Conservation (phyloP, 2,888 invertebrate genomes). For the Hydriomena furcata region DNA sequence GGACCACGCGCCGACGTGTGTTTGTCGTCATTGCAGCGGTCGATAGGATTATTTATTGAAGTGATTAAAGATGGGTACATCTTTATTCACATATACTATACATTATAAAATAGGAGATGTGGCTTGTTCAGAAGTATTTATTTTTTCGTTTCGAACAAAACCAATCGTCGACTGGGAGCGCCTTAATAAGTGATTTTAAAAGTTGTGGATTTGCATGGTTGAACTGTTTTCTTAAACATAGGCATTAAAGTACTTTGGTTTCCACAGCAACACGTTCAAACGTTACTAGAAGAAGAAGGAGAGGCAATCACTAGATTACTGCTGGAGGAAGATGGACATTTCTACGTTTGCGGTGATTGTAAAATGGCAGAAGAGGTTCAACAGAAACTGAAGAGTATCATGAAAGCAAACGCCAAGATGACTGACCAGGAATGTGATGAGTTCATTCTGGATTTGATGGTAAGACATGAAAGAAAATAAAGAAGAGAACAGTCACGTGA, state of each 20-base stretch:
- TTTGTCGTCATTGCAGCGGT: too few species aligned
- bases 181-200: too few species aligned
- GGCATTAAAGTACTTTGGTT: not conserved
- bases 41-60: too few species aligned
- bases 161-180: too few species aligned
- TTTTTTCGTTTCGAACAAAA: too few species aligned
- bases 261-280: conserved; percentile 95
- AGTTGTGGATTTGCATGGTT: too few species aligned
- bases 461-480: conserved; percentile 71
- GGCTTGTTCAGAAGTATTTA: too few species aligned
- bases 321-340: conserved; percentile 91
- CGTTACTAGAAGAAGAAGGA: conserved; percentile 90
- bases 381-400: conserved; percentile 91
- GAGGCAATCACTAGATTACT: conserved; percentile 89
- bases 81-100: too few species aligned
- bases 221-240: not conserved
- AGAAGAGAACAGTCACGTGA: not conserved
- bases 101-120: too few species aligned
- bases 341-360: conserved; percentile 98
- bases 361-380: conserved; percentile 98
- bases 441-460: conserved; percentile 92
- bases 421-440: conserved; percentile 90
- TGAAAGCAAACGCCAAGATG: conserved; percentile 87
- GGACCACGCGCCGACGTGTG: too few species aligned
- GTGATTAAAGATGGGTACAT: too few species aligned